Percentiles rank a stretch among this genome's conserved stretches.
Evolutionary conservation across 2,113 vertebrate species (phyloP).

Genomic region (Syrrhaptes paradoxus): DNA sequence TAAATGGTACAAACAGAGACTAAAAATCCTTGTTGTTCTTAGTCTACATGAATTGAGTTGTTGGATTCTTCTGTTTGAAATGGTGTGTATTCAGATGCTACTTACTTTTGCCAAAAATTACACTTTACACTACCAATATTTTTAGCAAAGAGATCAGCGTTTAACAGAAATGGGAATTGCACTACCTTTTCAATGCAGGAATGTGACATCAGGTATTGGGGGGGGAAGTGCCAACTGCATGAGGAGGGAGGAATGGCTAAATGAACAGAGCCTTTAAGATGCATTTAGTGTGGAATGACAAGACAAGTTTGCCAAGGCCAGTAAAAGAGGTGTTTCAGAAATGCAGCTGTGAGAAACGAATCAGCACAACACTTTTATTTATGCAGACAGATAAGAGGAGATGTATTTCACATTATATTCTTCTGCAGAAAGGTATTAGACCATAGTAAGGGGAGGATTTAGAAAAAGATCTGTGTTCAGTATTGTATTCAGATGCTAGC

Average conservation of each 20-base stretch:
- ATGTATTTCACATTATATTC: neutral
- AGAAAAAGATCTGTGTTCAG: neutral
- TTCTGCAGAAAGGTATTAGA: neutral
- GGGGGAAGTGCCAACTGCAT: neutral
- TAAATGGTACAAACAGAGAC: neutral
- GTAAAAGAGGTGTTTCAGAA: neutral
- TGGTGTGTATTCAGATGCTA: neutral
- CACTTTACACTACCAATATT: neutral
- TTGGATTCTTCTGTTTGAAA: neutral
- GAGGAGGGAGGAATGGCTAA: neutral
- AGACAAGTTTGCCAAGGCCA: neutral
- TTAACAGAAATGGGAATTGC: neutral
- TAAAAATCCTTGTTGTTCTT: neutral
- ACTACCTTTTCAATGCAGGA: neutral
- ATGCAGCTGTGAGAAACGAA: neutral
- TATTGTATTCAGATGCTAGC: neutral
- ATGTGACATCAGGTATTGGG: neutral
- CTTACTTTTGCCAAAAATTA: neutral
- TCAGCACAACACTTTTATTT: neutral
- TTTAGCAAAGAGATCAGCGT: neutral
- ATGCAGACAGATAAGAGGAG: neutral
- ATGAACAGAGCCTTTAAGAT: neutral
- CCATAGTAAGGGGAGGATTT: fast-evolving
- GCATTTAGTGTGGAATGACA: neutral
- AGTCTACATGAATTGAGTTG: neutral